phyloP scores from a whole-genome alignment of 2,113 vertebrate genomes.

The Tympanuchus pallidicinctus region DNA sequence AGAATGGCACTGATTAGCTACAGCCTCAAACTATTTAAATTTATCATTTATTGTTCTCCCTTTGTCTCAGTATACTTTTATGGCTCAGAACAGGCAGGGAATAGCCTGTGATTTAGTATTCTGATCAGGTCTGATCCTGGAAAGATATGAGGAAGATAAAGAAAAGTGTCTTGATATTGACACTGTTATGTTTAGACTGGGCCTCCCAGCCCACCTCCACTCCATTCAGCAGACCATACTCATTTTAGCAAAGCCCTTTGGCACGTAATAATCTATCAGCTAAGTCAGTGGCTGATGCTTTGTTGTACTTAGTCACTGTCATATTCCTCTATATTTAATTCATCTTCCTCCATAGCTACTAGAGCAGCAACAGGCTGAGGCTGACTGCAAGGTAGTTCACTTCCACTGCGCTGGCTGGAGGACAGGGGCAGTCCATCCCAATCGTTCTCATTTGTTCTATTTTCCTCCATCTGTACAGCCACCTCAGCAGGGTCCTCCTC shows the following conservation, averaged over 20 bases:
- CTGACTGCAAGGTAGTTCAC: slow-evolving; percentile 85
- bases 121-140: background rate
- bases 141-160: background rate
- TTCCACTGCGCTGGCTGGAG: slow-evolving; percentile 75
- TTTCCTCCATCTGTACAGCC: background rate
- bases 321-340: slow-evolving; percentile 88
- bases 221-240: background rate
- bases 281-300: background rate
- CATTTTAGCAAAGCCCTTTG: background rate
- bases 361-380: slow-evolving; percentile 80
- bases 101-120: background rate
- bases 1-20: background rate
- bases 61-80: background rate
- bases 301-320: slow-evolving; percentile 80
- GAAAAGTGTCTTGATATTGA: fast-evolving
- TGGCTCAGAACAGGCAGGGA: slow-evolving; percentile 25
- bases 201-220: background rate
- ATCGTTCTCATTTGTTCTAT: background rate
- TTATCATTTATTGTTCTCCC: background rate
- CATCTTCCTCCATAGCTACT: slow-evolving; percentile 80
- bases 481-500: slow-evolving; percentile 40
- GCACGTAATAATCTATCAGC: background rate
- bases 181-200: too few relatives aligned
- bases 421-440: background rate
- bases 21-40: background rate